Conservation (phyloP, 2,797 vertebrate genomes). For the Sebastes steindachneri region DNA sequence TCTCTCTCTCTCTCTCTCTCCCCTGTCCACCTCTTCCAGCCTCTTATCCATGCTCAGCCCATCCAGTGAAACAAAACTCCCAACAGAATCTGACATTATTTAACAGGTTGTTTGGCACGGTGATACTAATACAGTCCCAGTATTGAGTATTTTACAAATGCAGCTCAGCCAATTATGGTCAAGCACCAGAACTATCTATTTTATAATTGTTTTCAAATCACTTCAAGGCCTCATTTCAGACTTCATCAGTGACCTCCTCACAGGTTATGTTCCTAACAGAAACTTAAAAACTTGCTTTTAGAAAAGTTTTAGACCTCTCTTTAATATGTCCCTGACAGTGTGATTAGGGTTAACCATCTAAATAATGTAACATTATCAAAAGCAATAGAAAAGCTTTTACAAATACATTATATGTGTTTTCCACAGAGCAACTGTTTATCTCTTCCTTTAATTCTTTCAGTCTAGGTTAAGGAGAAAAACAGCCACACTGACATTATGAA, state of each 20-base stretch:
- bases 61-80: too few species aligned
- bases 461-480: constrained; percentile 11
- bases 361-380: neutral
- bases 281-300: neutral
- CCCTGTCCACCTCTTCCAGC: too few species aligned
- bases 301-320: neutral
- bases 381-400: neutral
- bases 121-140: too few species aligned
- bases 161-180: too few species aligned
- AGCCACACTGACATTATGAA: constrained; percentile 38
- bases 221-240: neutral
- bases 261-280: neutral
- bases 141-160: too few species aligned
- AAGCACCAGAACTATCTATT: too few species aligned
- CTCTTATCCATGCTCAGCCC: too few species aligned
- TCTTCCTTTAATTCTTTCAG: neutral
- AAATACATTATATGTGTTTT: neutral
- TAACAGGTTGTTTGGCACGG: too few species aligned
- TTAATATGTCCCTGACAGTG: neutral
- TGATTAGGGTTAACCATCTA: neutral
- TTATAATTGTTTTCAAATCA: too few species aligned
- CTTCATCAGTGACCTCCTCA: neutral
- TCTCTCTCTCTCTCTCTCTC: too few species aligned
- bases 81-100: too few species aligned
- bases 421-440: neutral